Percentiles rank a stretch among this genome's conserved stretches.
phyloP scores from a whole-genome alignment of 2,797 vertebrate genomes.

The Mormyrops boulengeri region DNA sequence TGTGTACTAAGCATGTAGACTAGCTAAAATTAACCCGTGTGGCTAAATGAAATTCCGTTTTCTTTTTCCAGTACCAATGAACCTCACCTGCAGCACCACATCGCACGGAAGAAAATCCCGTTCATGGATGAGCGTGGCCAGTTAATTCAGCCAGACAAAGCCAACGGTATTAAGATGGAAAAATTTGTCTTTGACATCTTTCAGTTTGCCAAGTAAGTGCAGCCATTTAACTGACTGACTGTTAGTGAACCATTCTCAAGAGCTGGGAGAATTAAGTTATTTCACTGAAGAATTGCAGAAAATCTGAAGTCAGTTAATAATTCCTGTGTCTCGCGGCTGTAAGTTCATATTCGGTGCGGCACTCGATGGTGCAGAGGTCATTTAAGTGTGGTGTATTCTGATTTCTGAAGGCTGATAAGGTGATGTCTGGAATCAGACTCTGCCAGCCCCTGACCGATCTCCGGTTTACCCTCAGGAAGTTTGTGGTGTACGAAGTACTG shows the following conservation, averaged over 20 bases:
- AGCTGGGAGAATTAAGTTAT: background rate
- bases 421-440: background rate
- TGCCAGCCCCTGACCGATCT: background rate
- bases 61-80: slow-evolving; percentile 67
- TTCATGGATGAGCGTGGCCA: slow-evolving; percentile 70
- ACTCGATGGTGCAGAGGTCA: background rate
- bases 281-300: background rate
- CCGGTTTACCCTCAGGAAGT: slow-evolving; percentile 60
- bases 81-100: slow-evolving; percentile 84
- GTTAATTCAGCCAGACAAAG: slow-evolving; percentile 79
- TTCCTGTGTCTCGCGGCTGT: background rate
- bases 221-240: slow-evolving; percentile 11
- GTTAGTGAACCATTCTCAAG: background rate
- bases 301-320: background rate
- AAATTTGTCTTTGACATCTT: slow-evolving; percentile 99
- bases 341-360: background rate
- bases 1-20: background rate
- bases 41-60: background rate
- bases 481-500: slow-evolving; percentile 87
- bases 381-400: background rate
- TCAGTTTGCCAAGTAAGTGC: slow-evolving; percentile 88
- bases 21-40: background rate
- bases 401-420: background rate
- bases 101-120: slow-evolving; percentile 95
- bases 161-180: slow-evolving; percentile 98